Conservation (phyloP, 2,797 vertebrate species). For the Mormyrus proboscirostris region DNA sequence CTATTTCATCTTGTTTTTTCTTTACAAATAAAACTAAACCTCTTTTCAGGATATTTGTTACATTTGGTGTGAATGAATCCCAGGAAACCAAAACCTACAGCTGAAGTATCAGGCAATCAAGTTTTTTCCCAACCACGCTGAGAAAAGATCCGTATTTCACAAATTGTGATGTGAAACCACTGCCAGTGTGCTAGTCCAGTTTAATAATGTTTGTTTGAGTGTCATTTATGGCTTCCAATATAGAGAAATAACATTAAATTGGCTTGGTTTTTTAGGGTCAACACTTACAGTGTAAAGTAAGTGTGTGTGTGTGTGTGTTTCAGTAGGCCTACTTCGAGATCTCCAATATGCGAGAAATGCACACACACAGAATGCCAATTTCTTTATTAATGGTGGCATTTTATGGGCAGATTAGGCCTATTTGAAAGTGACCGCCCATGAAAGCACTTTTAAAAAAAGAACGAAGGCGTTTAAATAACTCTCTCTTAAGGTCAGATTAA, state of each 20-base stretch:
- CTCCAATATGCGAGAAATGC: neutral
- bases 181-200: neutral
- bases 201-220: neutral
- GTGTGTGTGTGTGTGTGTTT: neutral
- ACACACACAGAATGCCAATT: neutral
- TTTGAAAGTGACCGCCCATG: constrained; percentile 1
- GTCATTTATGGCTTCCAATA: neutral
- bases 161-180: neutral
- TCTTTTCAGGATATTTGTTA: neutral
- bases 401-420: neutral
- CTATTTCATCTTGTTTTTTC: neutral
- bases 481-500: neutral
- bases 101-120: neutral
- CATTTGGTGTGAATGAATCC: neutral
- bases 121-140: neutral
- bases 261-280: neutral
- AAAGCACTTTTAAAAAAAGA: neutral
- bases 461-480: neutral
- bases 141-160: neutral
- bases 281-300: neutral
- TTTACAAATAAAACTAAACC: neutral
- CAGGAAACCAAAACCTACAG: neutral
- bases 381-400: neutral
- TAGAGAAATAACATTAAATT: neutral
- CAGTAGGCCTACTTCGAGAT: neutral